phyloP scores from a whole-genome alignment of 35 echinoderm and acorn worm genomes.

The Apostichopus californicus region DNA sequence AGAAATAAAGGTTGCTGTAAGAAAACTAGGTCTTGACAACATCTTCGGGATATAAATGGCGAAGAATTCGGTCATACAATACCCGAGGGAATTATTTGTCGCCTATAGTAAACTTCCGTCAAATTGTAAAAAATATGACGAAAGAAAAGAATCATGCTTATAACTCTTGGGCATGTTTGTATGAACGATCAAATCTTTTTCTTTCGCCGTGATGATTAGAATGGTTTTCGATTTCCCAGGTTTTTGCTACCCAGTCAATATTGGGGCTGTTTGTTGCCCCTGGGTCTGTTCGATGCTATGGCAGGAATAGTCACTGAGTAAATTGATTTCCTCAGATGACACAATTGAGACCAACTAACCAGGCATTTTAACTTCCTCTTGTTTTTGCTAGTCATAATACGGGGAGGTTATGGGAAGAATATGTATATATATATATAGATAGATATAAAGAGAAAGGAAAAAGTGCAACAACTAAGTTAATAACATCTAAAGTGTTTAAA shows the following conservation, averaged over 20 bases:
- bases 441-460: neutral
- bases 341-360: slow-evolving; percentile 51
- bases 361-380: slow-evolving; percentile 51
- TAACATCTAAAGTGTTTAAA: slow-evolving; percentile 34
- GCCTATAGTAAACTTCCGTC: slow-evolving; percentile 61
- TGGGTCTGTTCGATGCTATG: slow-evolving; percentile 16
- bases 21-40: slow-evolving; percentile 57
- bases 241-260: slow-evolving; percentile 57
- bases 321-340: slow-evolving; percentile 55
- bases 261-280: slow-evolving; percentile 38
- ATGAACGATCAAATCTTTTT: slow-evolving; percentile 63
- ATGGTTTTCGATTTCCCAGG: slow-evolving; percentile 54
- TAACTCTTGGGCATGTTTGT: slow-evolving; percentile 55
- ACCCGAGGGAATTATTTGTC: slow-evolving; percentile 47
- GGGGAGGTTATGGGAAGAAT: neutral
- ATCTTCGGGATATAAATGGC: slow-evolving; percentile 56
- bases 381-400: slow-evolving; percentile 40
- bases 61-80: slow-evolving; percentile 50
- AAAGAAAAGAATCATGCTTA: slow-evolving; percentile 45
- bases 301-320: slow-evolving; percentile 36
- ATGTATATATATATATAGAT: too few relatives aligned
- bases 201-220: slow-evolving; percentile 50
- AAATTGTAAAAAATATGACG: slow-evolving; percentile 54
- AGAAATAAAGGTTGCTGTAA: slow-evolving; percentile 37
- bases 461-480: slow-evolving; percentile 41